Conservation (phyloP, 2,113 vertebrate genomes). For the Cyphomyrus plagiostoma region DNA sequence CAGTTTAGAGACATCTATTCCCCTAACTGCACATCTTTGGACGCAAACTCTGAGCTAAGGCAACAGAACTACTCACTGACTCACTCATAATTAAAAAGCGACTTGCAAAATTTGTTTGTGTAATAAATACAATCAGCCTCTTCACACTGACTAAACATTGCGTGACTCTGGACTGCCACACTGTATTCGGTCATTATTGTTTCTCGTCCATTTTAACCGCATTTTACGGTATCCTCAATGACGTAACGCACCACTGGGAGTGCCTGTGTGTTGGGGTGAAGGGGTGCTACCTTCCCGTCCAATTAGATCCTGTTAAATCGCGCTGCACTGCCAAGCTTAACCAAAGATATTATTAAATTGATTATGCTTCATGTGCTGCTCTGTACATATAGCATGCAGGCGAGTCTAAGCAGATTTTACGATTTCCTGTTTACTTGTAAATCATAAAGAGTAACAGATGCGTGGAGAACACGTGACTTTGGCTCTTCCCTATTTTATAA, state of each 20-base stretch:
- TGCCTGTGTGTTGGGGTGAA: neutral
- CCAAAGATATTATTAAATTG: neutral
- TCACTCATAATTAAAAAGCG: neutral
- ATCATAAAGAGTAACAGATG: slow-evolving; percentile 12
- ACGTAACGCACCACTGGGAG: neutral
- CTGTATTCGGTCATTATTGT: neutral
- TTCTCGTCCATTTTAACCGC: neutral
- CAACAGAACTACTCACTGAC: no score
- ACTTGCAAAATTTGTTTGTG: neutral
- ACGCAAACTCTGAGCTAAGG: neutral
- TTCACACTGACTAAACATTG: neutral
- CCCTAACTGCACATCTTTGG: neutral
- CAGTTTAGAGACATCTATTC: neutral
- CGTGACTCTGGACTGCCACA: neutral
- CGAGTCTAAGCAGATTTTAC: neutral
- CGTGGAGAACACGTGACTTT: neutral
- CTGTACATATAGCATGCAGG: neutral
- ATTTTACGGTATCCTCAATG: neutral
- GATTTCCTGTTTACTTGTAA: neutral
- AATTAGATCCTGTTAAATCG: neutral
- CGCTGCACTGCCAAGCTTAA: neutral
- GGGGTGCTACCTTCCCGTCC: neutral
- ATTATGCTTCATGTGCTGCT: neutral
- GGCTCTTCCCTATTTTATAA: neutral
- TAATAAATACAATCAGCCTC: neutral